Evolutionary conservation across 2,888 invertebrate genomes (phyloP), one percentile per base, ranked within the genome.

Genomic region (Cerastoderma edule): DNA sequence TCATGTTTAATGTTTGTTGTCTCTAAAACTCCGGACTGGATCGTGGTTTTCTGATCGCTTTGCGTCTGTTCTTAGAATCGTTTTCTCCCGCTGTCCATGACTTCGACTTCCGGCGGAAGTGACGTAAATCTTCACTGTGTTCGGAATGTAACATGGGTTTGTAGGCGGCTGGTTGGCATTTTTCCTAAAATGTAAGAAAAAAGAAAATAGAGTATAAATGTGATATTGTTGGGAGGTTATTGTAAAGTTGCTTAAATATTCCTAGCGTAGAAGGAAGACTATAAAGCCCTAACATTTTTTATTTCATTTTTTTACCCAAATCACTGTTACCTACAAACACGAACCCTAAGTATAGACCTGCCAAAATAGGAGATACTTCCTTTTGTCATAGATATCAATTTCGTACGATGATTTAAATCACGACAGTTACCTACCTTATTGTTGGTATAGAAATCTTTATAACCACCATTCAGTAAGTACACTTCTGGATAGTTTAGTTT

Each of bases 61-160:
- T 32, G 10, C 57, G 16, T 33, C 57, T 32, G 16, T n/a, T 19
- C 4, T 33, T 57, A 0, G 57, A 57, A 13, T 16, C 28, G 46
- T 46, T 46, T 22, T 65, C 65, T 8, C 78, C 82, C 60, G 86
- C 89, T 19, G 65, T 46, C 92, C 93, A 93, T 0, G 96, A 95
- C 92, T 96, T 96, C 84, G 96, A 95, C 91, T 96, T 96, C 85
- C 95, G 94, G 50, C 97, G 94, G 91, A 96, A 97, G 82, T 95
- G 95, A 67, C 95, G 94, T 69, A 97, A 94, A 78, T 96, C 95
- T 4, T 95, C 94, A 74, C 95, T 94, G 91, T 96, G 96, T 63
- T 95, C 94, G 0, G 97, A 96, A 91, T 98, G 96, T 78, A 95
- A 90, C 99, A 99, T 99, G 68, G 96, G 96, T 46, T 95, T 95